A percentile compares a stretch with the other conserved stretches of the same genome.
Evolutionary conservation across 2,888 invertebrate genomes (phyloP).

Genomic region (Lasioglossum oenotherae): DNA sequence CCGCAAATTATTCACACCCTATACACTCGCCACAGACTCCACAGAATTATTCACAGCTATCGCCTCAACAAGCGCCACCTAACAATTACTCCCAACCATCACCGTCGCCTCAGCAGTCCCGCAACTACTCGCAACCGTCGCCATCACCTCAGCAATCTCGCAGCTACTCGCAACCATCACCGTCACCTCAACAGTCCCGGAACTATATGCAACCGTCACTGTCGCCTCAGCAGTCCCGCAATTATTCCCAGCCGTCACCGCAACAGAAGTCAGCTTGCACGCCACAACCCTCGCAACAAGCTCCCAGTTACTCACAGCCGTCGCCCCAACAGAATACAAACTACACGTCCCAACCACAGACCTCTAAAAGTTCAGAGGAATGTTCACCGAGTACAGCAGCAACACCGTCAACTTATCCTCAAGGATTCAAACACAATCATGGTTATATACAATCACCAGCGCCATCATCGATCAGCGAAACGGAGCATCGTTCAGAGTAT

Average conservation of each 20-base stretch:
- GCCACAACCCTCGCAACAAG: slow-evolving; percentile 62
- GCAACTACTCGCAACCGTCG: slow-evolving; percentile 73
- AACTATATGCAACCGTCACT: slow-evolving; percentile 76
- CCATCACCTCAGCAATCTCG: slow-evolving; percentile 82
- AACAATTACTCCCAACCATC: slow-evolving; percentile 76
- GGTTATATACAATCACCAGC: slow-evolving; percentile 67
- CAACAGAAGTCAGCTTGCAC: slow-evolving; percentile 82
- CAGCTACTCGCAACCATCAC: slow-evolving; percentile 74
- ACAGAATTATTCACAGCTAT: slow-evolving; percentile 84
- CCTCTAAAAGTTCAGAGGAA: slow-evolving; percentile 67
- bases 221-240: slow-evolving; percentile 71
- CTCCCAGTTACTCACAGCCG: slow-evolving; percentile 69
- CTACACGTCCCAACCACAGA: slow-evolving; percentile 67
- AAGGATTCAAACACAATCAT: slow-evolving; percentile 74
- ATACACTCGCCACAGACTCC: slow-evolving; percentile 79
- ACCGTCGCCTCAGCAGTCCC: slow-evolving; percentile 77
- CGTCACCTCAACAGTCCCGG: slow-evolving; percentile 81
- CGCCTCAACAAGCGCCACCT: slow-evolving; percentile 82
- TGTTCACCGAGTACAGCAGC: slow-evolving; percentile 63
- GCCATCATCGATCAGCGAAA: slow-evolving; percentile 63
- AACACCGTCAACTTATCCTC: slow-evolving; percentile 68
- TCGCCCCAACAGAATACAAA: slow-evolving; percentile 83
- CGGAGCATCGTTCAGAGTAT: slow-evolving; percentile 76
- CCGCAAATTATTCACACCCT: slow-evolving; percentile 77
- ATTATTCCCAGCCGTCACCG: slow-evolving; percentile 75